These are phyloP conservation scores for Gambusia yucatana DNA, from an alignment of 2,797 vertebrate species.

Conservation along the genomic window DNA sequence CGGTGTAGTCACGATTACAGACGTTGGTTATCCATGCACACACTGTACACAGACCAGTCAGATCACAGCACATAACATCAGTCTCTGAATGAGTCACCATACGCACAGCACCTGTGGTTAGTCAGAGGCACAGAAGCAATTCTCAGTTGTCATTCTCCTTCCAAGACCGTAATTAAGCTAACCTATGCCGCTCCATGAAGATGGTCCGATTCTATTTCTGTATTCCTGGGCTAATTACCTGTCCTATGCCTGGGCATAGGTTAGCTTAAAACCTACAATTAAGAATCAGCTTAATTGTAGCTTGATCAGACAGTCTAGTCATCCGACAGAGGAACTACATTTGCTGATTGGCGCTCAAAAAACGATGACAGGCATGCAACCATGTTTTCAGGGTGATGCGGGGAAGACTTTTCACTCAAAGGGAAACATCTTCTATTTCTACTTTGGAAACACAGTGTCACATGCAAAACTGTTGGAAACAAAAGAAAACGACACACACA, in stretches of 20 bases:
- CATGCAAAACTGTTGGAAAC: constrained; percentile 63
- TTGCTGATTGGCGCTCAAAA: constrained; percentile 40
- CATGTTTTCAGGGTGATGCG: constrained; percentile 68
- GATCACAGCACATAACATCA: constrained; percentile 60
- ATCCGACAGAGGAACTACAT: constrained; percentile 37
- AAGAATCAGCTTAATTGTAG: constrained; percentile 73
- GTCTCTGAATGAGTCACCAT: constrained; percentile 63
- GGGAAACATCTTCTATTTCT: constrained; percentile 54
- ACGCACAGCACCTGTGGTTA: constrained; percentile 72
- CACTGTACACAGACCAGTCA: constrained; percentile 48
- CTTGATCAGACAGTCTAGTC: constrained; percentile 55
- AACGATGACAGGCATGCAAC: constrained; percentile 71
- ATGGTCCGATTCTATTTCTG: constrained; percentile 47
- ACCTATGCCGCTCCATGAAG: constrained; percentile 63
- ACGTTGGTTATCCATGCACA: constrained; percentile 67
- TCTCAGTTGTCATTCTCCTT: constrained; percentile 63
- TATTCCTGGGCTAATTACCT: constrained; percentile 50
- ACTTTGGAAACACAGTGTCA: constrained; percentile 61
- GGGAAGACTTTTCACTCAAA: constrained; percentile 61
- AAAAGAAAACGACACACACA: constrained; percentile 51
- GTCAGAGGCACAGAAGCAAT: constrained; percentile 77
- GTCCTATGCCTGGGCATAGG: constrained; percentile 65
- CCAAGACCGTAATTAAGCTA: constrained; percentile 71
- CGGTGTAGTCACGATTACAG: constrained; percentile 36
- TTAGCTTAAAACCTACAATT: constrained; percentile 79